Base-by-base conservation (phyloP, 2,797 vertebrate species). In the Dermochelys coriacea region DNA sequence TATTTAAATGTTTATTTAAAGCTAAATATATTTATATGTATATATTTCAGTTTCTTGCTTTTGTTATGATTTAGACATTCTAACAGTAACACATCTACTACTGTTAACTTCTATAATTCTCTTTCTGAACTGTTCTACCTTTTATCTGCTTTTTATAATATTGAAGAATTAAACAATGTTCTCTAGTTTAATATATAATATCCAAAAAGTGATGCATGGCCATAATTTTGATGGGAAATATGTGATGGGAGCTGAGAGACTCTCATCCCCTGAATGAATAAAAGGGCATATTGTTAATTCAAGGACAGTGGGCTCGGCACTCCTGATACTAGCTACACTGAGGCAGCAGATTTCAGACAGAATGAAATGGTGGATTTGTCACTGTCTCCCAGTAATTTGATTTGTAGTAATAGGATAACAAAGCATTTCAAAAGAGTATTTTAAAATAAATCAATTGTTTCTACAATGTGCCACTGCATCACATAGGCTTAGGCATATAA, bases 361-460 rank as follows among this genome's bases (percentile, higher is more conserved):
- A 92, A 71, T n/a, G 25, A 94, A 55, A 88, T 93, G 88, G 14
- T 31, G 27, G 29, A 11, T 59, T 31, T 59, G 27, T 59, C 37
- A 95, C 51, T 7, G 16, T 74, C 82, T 91, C 91, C 78, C 82
- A 68, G 80, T 80, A 81, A 92, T 85, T 74, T 82, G 41, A 93
- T 78, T 94, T 88, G 74, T 31, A 93, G 10, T 64, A 94, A 96
- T 74, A 23, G 8, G 50, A 59, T 91, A 93, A 87, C n/a, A 52
- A 91, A 94, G 50, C 64, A 25, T 27, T 95, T 90, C 77, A 91
- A 78, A 95, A 86, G 61, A 85, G 79, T 95, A 64, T 94, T 87
- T 86, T 47, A 88, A 27, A 94, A 93, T n/a, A 64, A 95, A 91
- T 16, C 51, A 88, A 89, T 52, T 57, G 45, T 84, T 96, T 85